These are phyloP conservation scores for Chunga burmeisteri DNA, from an alignment of 2,113 vertebrate genomes.

Conservation along the genomic window DNA sequence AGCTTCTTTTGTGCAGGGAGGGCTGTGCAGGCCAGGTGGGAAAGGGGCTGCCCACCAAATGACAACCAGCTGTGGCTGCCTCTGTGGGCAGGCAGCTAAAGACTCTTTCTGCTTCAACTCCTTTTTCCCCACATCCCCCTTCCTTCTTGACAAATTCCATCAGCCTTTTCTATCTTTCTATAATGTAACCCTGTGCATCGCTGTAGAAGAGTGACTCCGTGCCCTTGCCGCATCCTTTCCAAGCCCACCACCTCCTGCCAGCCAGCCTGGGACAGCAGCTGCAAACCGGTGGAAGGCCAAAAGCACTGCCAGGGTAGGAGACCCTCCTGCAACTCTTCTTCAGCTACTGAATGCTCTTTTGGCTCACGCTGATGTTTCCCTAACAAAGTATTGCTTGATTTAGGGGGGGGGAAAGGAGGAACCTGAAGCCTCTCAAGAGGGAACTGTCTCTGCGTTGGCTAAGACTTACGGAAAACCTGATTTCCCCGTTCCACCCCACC, in stretches of 20 bases:
- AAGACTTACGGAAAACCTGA: neutral
- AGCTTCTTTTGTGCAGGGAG: neutral
- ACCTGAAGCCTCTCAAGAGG: neutral
- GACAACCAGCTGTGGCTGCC: neutral
- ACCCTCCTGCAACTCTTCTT: neutral
- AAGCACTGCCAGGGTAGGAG: neutral
- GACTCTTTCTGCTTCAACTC: neutral
- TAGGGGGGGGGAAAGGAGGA: neutral
- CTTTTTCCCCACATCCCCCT: neutral
- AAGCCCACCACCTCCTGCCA: neutral
- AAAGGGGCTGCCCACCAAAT: neutral
- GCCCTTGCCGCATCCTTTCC: neutral
- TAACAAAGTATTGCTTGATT: neutral
- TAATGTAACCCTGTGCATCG: fast-evolving
- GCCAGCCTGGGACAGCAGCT: neutral
- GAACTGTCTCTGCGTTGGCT: neutral
- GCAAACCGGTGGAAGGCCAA: neutral
- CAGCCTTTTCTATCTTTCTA: neutral
- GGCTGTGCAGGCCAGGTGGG: neutral
- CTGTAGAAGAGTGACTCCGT: neutral
- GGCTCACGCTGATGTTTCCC: neutral
- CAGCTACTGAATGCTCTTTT: neutral
- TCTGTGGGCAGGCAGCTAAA: neutral
- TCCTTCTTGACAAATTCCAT: neutral
- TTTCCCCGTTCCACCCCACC: neutral